phyloP scores from a whole-genome alignment of 2,888 invertebrate species.

The Clistopyga incitator region DNA sequence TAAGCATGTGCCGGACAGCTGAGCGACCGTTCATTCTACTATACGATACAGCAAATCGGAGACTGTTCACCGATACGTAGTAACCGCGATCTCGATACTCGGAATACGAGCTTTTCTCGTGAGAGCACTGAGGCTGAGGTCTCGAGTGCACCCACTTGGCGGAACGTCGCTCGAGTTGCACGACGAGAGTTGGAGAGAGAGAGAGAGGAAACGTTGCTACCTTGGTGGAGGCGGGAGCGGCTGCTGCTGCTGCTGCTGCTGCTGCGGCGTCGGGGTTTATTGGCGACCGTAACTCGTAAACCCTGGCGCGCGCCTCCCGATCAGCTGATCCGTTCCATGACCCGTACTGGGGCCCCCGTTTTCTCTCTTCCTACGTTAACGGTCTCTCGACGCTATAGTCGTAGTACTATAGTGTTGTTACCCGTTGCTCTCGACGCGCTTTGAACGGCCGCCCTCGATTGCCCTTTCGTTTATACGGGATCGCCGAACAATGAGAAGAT shows the following conservation, averaged over 20 bases:
- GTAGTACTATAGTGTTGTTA: conserved; percentile 42
- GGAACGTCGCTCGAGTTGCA: conserved; percentile 78
- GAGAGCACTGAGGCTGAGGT: conserved; percentile 7
- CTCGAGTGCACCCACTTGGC: conserved; percentile 71
- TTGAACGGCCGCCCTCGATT: conserved; percentile 35
- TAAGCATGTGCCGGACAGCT: conserved; percentile 11
- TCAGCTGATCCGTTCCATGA: conserved; percentile 84
- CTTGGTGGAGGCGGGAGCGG: conserved; percentile 58
- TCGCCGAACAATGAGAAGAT: conserved; percentile 51
- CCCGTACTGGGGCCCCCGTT: conserved; percentile 74
- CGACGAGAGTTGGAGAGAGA: conserved; percentile 74
- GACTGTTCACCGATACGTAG: not conserved
- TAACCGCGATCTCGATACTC: conserved; percentile 69
- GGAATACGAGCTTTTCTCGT: conserved; percentile 48
- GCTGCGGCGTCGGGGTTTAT: conserved; percentile 83
- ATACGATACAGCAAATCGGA: not conserved
- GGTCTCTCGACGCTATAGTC: conserved; percentile 62
- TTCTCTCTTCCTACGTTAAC: conserved; percentile 69
- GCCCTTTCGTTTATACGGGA: conserved; percentile 51
- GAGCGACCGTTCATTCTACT: conserved; percentile 11
- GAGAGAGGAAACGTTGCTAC: conserved; percentile 30
- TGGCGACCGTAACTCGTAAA: conserved; percentile 85
- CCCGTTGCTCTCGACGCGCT: conserved; percentile 50
- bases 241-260: too few relatives aligned
- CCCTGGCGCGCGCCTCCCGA: conserved; percentile 83